Evolutionary conservation across 2,888 invertebrate species (phyloP).

Genomic region (Cheilosia vernalis): DNA sequence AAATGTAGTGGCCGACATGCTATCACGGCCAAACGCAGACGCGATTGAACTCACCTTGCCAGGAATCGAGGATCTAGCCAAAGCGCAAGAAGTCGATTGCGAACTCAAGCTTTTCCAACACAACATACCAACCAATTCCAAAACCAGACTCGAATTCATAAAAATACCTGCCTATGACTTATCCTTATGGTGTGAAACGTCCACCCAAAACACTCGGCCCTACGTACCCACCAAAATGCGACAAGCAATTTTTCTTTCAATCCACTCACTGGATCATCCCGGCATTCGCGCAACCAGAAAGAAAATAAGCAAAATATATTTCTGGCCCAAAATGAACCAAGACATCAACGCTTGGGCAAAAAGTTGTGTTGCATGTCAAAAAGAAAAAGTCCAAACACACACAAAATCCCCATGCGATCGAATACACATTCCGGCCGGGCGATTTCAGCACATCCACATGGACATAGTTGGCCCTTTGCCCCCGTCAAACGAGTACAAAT

Average conservation of each 20-base stretch:
- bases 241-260: background rate
- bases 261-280: conserved; percentile 24
- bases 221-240: conserved; percentile 6
- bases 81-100: conserved; percentile 12
- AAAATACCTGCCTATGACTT: conserved; percentile 25
- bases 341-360: conserved; percentile 42
- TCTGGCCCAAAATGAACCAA: conserved; percentile 42
- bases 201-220: conserved; percentile 16
- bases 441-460: conserved; percentile 66
- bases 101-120: background rate
- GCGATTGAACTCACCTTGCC: conserved; percentile 4
- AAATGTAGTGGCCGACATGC: conserved; percentile 17
- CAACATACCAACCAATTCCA: background rate
- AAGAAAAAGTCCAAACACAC: conserved; percentile 60
- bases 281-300: conserved; percentile 34
- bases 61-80: conserved; percentile 12
- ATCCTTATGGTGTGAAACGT: conserved; percentile 35
- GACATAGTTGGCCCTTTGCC: conserved; percentile 6
- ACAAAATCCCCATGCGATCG: conserved; percentile 40
- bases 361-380: conserved; percentile 43
- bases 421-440: conserved; percentile 28
- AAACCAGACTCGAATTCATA: conserved; percentile 3
- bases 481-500: conserved; percentile 1
- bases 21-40: conserved; percentile 32
- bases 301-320: conserved; percentile 38